Evolutionary conservation across 2,888 invertebrate species (phyloP), one percentile per base, ranked within the genome.

Genomic region (Caenorhabditis becei): DNA sequence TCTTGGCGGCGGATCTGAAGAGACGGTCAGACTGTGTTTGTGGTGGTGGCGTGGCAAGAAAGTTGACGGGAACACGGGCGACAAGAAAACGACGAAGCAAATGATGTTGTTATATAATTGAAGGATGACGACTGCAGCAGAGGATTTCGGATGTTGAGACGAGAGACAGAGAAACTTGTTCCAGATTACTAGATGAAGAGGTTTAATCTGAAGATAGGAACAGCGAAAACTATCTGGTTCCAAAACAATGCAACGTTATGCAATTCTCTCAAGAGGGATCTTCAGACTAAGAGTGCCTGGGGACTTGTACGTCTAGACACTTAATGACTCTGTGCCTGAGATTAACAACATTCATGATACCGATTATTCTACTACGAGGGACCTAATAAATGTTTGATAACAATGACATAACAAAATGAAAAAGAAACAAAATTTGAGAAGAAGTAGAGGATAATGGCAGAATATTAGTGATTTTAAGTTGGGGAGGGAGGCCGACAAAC

Each of bases 1-100:
- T 78, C 59, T 58, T 35, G 74, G 63, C 71, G 70, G 66, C 61
- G 59, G 67, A 79, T 66, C 66, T 72, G 74, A 74, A 74, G 67
- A 67, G 56, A 61, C 20, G 71, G 56, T 26, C 20, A 26, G 65
- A 26, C 23, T 35, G 18, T 24, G 16, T 23, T 37, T 7, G 28
- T 28, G 26, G 58, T 11, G 4, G 4, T 16, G 20, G 18, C 26
- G 41, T 41, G 37, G 24, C 26, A 20, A 49, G 8, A 35, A 71
- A 51, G 24, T n/a, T 35, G 62, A 44, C 37, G 56, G 23, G 41
- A 65, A 35, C 18, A 23, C 20, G 41, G 51, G 62, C n/a, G 35
- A 47, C 24, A 20, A 59, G 37, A 65, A 44, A 69, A 49, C 24
- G 63, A 54, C 23, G 14, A 41, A 69, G 51, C 26, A 49, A 63